These are phyloP conservation scores for Muschampia plurimacula DNA, from an alignment of 2,888 invertebrate species.

Conservation along the genomic window DNA sequence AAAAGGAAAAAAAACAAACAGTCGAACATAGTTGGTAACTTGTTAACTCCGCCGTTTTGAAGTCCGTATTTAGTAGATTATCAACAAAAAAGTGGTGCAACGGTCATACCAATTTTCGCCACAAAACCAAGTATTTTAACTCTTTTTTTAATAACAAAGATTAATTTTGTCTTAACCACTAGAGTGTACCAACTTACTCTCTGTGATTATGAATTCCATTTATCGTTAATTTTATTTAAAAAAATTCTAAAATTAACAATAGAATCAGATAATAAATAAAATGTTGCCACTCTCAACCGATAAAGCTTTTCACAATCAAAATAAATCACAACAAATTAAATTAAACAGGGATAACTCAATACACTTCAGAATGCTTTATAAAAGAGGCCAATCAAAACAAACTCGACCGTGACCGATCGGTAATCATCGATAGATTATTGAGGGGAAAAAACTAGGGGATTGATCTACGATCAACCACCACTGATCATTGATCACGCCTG, in stretches of 20 bases:
- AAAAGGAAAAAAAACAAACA: too few relatives aligned
- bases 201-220: too few relatives aligned
- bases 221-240: too few relatives aligned
- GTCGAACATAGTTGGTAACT: too few relatives aligned
- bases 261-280: constrained; percentile 38
- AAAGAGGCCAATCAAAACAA: constrained; percentile 69
- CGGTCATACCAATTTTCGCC: too few relatives aligned
- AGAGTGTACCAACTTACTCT: too few relatives aligned
- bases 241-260: background rate
- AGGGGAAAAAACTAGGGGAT: constrained; percentile 67
- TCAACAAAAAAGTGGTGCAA: too few relatives aligned
- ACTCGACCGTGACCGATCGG: constrained; percentile 61
- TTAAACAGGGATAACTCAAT: constrained; percentile 66
- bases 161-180: too few relatives aligned
- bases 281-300: constrained; percentile 37
- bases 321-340: constrained; percentile 55
- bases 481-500: constrained; percentile 81
- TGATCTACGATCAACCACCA: constrained; percentile 57
- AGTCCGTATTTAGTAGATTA: too few relatives aligned
- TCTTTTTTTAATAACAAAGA: too few relatives aligned
- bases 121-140: too few relatives aligned
- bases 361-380: constrained; percentile 64
- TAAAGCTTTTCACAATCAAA: constrained; percentile 49
- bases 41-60: too few relatives aligned
- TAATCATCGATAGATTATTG: constrained; percentile 67